Conservation (phyloP, 2,797 vertebrate species). For the Brachyalestes nurse region DNA sequence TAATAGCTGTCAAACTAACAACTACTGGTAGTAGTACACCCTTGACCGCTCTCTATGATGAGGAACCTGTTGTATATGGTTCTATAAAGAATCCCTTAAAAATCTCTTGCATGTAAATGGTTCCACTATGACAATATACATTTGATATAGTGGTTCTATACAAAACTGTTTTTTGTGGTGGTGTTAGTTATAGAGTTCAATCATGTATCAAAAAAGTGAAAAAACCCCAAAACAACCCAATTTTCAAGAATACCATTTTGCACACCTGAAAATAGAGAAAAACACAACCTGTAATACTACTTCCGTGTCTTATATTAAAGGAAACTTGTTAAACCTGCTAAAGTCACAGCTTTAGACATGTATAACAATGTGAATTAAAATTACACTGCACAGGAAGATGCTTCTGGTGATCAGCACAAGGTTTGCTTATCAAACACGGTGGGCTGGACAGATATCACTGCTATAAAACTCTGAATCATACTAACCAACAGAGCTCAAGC, state of each 20-base stretch:
- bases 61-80: neutral
- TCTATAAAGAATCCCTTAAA: too few species aligned
- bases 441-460: neutral
- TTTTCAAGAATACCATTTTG: too few species aligned
- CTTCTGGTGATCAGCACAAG: neutral
- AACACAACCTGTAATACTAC: neutral
- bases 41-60: conserved; percentile 15
- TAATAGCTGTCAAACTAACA: too few species aligned
- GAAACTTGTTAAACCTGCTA: neutral
- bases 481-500: neutral
- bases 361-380: neutral
- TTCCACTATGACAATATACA: too few species aligned
- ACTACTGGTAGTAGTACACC: too few species aligned
- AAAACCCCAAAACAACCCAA: too few species aligned
- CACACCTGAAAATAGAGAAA: neutral
- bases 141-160: too few species aligned
- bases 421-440: neutral
- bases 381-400: neutral
- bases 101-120: too few species aligned
- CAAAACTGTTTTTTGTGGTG: too few species aligned
- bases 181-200: too few species aligned
- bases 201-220: too few species aligned
- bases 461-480: neutral
- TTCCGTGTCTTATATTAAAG: neutral
- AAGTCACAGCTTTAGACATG: neutral